Evolutionary conservation across 2,888 invertebrate genomes (phyloP).

Genomic region (Hypselothyrea guttata): DNA sequence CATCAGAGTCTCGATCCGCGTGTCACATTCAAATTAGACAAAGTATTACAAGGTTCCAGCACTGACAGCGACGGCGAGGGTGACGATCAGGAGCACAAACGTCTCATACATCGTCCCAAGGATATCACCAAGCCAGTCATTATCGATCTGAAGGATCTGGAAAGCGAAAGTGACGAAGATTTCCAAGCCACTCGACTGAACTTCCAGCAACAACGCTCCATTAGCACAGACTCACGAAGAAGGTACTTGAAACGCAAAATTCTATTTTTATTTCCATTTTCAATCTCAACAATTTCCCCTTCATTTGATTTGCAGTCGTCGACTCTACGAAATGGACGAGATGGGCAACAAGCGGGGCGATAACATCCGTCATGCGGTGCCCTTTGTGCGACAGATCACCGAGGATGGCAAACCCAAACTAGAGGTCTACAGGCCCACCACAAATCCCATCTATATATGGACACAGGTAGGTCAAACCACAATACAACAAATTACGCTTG

Average conservation of each 20-base stretch:
- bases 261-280: not conserved
- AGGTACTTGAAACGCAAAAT: slow-evolving; percentile 75
- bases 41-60: slow-evolving; percentile 79
- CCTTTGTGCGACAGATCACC: slow-evolving; percentile 85
- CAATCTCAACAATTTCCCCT: slow-evolving; percentile 39
- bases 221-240: slow-evolving; percentile 86
- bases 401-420: slow-evolving; percentile 85
- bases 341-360: slow-evolving; percentile 84
- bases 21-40: slow-evolving; percentile 82
- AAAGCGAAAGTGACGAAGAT: slow-evolving; percentile 83
- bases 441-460: slow-evolving; percentile 83
- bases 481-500: slow-evolving; percentile 2
- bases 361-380: slow-evolving; percentile 85
- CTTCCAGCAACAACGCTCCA: slow-evolving; percentile 85
- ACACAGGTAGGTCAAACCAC: slow-evolving; percentile 82
- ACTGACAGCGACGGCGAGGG: slow-evolving; percentile 82
- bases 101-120: slow-evolving; percentile 81
- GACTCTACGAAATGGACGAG: slow-evolving; percentile 86
- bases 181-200: slow-evolving; percentile 85
- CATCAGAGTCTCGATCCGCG: slow-evolving; percentile 82
- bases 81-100: slow-evolving; percentile 81
- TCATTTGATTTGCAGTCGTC: slow-evolving; percentile 69
- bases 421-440: slow-evolving; percentile 84
- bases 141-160: slow-evolving; percentile 82
- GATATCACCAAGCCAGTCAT: slow-evolving; percentile 82